Evolutionary conservation across 2,888 invertebrate species (phyloP), one percentile per base, ranked within the genome.

Genomic region (Schizaphis graminum): DNA sequence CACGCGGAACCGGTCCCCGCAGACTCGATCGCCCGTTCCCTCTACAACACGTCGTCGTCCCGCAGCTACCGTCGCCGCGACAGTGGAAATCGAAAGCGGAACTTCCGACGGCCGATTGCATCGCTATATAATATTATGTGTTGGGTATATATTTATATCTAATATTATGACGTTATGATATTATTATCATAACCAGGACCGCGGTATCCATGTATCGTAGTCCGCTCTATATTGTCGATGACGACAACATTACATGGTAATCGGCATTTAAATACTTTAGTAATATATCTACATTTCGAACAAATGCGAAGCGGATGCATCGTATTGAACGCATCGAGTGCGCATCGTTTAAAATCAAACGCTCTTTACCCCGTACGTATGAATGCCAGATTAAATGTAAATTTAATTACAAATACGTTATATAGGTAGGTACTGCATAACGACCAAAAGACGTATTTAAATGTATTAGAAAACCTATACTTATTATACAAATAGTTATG

Each of bases 21-120:
- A 67, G 92, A 92, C 92, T 88, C 92, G 89, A 84, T 10, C 35
- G 61, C 1, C 92, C 56, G 67, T 93, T 93, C 93, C 93, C 93
- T 93, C 93, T 93, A 93, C 93, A 53, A 93, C 93, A 16, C 77
- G 77, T 77, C 77, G 77, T 77, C n/a, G 49, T 16, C 8, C 24
- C 13, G 10, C 28, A 24, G 61, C 49, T 41, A 56, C 61, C 67
- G 85, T 11, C 57, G 35, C 35, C 77, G 77, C 77, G 77, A 57
- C 47, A 41, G 28, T n/a, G 84, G 91, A 91, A 91, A 91, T 84
- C 84, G 86, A 91, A 91, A 91, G 85, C 86, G 91, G 91, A 91
- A 91, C 91, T 91, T 56, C 53, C 77, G 53, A 53, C 53, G 77
- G 49, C 49, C 35, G 88, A 53, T 88, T 26, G 56, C 53, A 4